Conservation (phyloP, 2,888 invertebrate genomes). For the Schizaphis graminum region DNA sequence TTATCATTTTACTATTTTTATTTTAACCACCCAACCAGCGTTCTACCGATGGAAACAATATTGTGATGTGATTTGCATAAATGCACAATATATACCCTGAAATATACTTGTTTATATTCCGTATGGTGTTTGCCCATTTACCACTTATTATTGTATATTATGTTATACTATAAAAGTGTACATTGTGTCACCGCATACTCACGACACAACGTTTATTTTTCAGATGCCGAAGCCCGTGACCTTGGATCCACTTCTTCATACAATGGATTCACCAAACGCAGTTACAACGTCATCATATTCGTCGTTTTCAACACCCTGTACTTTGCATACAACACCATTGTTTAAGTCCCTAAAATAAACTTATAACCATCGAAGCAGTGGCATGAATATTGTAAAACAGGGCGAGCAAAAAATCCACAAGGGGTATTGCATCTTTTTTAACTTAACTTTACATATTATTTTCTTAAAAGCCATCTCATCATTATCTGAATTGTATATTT, state of each 20-base stretch:
- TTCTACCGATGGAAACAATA: background rate
- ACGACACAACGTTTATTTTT: background rate
- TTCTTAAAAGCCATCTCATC: background rate
- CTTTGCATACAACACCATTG: background rate
- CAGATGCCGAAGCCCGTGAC: slow-evolving; percentile 45
- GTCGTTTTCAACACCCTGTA: slow-evolving; percentile 42
- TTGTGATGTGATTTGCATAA: background rate
- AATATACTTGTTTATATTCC: background rate
- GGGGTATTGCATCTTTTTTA: background rate
- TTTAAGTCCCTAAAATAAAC: slow-evolving; percentile 21
- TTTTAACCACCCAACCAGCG: background rate
- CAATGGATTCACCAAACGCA: slow-evolving; percentile 60
- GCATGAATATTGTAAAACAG: slow-evolving; percentile 5
- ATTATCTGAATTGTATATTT: background rate
- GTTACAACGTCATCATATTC: slow-evolving; percentile 51
- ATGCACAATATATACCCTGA: background rate
- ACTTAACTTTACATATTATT: background rate
- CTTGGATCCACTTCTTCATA: slow-evolving; percentile 55
- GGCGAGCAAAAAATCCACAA: slow-evolving; percentile 1
- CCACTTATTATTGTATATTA: background rate
- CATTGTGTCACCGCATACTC: background rate
- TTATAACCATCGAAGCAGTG: slow-evolving; percentile 30
- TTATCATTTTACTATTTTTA: background rate
- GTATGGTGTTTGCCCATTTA: background rate
- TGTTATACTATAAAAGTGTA: too few species aligned